Evolutionary conservation across 2,888 invertebrate species (phyloP).

Genomic region (Leuctra nigra): DNA sequence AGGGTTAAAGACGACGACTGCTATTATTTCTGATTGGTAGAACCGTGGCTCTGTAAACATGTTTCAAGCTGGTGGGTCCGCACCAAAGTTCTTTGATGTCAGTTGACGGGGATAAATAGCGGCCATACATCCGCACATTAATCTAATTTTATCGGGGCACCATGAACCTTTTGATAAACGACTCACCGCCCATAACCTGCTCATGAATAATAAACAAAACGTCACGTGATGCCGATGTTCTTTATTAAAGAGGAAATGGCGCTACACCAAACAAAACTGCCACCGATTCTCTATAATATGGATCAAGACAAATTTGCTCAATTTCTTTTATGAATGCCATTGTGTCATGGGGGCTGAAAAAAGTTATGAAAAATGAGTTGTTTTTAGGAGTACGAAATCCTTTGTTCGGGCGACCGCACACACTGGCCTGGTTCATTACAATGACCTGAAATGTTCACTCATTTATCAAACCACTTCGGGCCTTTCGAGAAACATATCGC

Average conservation of each 20-base stretch:
- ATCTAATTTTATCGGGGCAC: conserved; percentile 27
- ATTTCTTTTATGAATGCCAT: conserved; percentile 1
- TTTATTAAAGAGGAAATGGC: conserved; percentile 25
- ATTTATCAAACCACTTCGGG: no score
- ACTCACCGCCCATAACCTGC: conserved; percentile 24
- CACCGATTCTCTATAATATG: background rate
- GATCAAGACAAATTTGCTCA: conserved; percentile 17
- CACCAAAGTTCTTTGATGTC: conserved; percentile 22
- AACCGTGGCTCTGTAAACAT: conserved; percentile 1
- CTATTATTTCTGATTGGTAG: conserved; percentile 12
- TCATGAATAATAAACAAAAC: conserved; percentile 27
- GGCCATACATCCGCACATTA: conserved; percentile 27
- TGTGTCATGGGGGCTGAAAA: background rate
- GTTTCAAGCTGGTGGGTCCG: conserved; percentile 3
- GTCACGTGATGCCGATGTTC: conserved; percentile 23
- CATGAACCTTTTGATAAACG: conserved; percentile 25
- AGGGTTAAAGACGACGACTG: background rate
- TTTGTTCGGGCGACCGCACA: conserved; percentile 6
- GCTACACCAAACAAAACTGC: conserved; percentile 4
- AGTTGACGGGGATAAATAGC: conserved; percentile 26
- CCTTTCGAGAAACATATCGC: no score
- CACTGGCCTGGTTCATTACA: background rate
- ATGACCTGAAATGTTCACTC: background rate
- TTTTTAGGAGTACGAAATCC: conserved; percentile 1
- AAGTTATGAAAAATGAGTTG: conserved; percentile 8